Base-by-base conservation (phyloP, 2,888 invertebrate species). In the Brachynemurus nebulosus region DNA sequence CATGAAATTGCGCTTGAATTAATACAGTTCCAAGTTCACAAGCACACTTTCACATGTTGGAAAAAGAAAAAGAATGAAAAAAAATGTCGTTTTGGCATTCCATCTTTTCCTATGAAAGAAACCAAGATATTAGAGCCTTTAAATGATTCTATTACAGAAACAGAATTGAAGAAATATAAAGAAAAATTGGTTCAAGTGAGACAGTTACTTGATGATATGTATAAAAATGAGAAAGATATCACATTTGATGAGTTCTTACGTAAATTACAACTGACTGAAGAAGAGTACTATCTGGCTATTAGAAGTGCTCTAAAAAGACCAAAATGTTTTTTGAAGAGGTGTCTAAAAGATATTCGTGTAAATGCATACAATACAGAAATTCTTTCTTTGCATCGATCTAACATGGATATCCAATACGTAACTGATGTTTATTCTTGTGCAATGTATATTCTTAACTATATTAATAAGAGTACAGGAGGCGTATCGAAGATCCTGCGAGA, bases 361-460 rank as follows among this genome's bases (percentile, higher is more conserved):
- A 53, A 54, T 50, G 36, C 51, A 21, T 54, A 44, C 44, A 47
- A 46, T 34, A n/a, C n/a, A n/a, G n/a, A n/a, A n/a, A n/a, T n/a
- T n/a, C n/a, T n/a, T n/a, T n/a, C n/a, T n/a, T n/a, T 57, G 9
- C 52, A 52, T 14, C 39, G 48, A 30, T 57, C 61, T 5, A 62
- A 61, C 45, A 56, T 58, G 53, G 61, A 61, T 49, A 48, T 58
- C n/a, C 61, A 62, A 45, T 61, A 53, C 50, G 53, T 60, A 2
- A 39, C 54, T 11, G 57, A 60, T 51, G 49, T 53, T 25, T 59
- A 58, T 52, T 54, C 57, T 36, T 57, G 59, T 45, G 53, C 55
- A 7, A 47, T 52, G 12, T 62, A 61, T 45, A 55, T 60, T 25
- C 52, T 53, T 3, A 47, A 53, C 40, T 55, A 56, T 48, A 52